Conservation (phyloP, 1,140 invertebrate genomes). For the Eupristina koningsbergeri region DNA sequence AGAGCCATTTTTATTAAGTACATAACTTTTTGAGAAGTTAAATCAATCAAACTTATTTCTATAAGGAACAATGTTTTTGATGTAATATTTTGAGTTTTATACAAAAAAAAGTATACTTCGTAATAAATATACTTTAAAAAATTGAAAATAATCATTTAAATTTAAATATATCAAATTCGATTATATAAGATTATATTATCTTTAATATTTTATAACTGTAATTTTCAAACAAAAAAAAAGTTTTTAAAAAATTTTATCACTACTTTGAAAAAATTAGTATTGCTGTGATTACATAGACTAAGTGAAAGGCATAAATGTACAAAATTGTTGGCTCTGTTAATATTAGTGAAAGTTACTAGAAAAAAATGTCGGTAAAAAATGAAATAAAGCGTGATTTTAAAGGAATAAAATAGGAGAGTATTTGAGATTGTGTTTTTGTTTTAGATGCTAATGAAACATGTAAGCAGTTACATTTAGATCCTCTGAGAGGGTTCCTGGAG, state of each 20-base stretch:
- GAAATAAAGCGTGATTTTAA: slow-evolving; percentile 39
- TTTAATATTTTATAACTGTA: not conserved
- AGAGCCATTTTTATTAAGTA: not conserved
- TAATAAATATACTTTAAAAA: no score
- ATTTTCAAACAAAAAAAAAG: not conserved
- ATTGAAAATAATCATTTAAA: no score
- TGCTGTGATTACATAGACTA: not conserved
- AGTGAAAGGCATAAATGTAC: not conserved
- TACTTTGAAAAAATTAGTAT: slow-evolving; percentile 39
- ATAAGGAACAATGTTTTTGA: not conserved
- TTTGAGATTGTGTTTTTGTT: slow-evolving; percentile 32
- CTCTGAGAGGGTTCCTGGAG: slow-evolving; percentile 82
- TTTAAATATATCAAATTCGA: no score
- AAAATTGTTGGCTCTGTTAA: slow-evolving; percentile 15
- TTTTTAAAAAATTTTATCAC: slow-evolving; percentile 5
- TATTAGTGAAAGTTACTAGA: slow-evolving; percentile 32
- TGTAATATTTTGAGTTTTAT: not conserved
- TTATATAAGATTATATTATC: not conserved
- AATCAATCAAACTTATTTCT: not conserved
- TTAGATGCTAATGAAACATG: slow-evolving; percentile 47
- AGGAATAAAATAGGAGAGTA: slow-evolving; percentile 25
- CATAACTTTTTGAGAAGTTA: not conserved
- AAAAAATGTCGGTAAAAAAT: slow-evolving; percentile 41
- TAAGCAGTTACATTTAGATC: slow-evolving; percentile 84
- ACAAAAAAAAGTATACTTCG: no score